A percentile compares a stretch with the other conserved stretches of the same genome.
Evolutionary conservation across 2,797 vertebrate genomes (phyloP).

Genomic region (Menidia menidia): DNA sequence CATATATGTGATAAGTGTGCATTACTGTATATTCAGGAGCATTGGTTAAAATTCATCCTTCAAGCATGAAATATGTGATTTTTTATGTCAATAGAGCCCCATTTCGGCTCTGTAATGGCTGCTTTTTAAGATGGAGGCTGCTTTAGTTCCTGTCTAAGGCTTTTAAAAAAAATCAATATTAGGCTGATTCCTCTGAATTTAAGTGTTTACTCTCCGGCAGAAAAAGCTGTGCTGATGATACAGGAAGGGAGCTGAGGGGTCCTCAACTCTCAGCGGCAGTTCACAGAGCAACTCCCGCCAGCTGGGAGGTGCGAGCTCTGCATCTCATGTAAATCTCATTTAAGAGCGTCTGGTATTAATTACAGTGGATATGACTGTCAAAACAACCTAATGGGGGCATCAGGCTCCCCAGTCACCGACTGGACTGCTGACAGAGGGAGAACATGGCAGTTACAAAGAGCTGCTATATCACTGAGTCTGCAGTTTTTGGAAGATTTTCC

Average conservation of each 20-base stretch:
- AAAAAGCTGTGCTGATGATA: conserved; percentile 26
- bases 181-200: conserved; percentile 37
- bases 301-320: conserved; percentile 59
- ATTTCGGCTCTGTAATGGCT: not conserved
- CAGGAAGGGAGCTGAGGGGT: conserved; percentile 16
- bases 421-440: conserved; percentile 68
- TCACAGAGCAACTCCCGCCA: conserved; percentile 32
- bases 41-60: not conserved
- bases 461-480: conserved; percentile 38
- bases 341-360: conserved; percentile 74
- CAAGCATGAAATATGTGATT: not conserved
- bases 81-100: not conserved
- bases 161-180: conserved; percentile 39
- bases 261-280: conserved; percentile 48
- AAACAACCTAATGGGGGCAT: conserved; percentile 67
- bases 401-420: conserved; percentile 57
- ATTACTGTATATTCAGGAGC: not conserved
- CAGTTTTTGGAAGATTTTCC: conserved; percentile 34
- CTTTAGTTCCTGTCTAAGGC: conserved; percentile 17
- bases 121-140: conserved; percentile 30
- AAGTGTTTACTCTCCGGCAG: conserved; percentile 40
- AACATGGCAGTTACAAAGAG: conserved; percentile 36
- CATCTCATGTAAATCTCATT: conserved; percentile 67
- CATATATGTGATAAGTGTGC: not conserved
- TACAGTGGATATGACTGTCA: conserved; percentile 70